phyloP scores from a whole-genome alignment of 2,797 vertebrate species.

The Anguilla obscura region DNA sequence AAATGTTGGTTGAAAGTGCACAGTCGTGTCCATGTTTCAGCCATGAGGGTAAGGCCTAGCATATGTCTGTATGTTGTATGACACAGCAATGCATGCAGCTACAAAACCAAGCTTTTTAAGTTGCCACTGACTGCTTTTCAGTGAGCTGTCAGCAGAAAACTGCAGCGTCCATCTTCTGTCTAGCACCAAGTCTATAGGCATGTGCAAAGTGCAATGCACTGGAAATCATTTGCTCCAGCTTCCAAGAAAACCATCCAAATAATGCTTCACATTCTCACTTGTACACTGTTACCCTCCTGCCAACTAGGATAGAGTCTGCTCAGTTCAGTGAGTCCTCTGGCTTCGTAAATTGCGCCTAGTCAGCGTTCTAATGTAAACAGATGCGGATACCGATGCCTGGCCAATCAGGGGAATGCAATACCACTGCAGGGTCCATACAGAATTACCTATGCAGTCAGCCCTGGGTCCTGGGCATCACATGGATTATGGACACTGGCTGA shows the following conservation, averaged over 20 bases:
- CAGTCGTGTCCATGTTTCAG: background rate
- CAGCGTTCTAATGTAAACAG: background rate
- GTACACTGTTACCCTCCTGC: background rate
- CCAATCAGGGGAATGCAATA: background rate
- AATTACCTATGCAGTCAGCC: background rate
- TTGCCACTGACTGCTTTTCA: background rate
- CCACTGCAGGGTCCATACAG: background rate
- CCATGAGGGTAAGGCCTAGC: background rate
- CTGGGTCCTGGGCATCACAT: background rate
- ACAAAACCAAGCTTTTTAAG: background rate
- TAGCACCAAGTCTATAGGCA: background rate
- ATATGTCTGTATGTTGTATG: background rate
- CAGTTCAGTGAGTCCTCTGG: background rate
- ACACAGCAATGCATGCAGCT: background rate
- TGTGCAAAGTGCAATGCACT: background rate
- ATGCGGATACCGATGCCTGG: background rate
- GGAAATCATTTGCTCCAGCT: background rate
- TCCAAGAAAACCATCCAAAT: background rate
- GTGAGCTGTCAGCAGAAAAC: background rate
- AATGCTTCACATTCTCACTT: background rate
- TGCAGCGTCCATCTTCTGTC: background rate
- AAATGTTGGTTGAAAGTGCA: background rate
- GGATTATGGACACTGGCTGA: slow-evolving; percentile 18
- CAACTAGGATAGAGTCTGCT: background rate
- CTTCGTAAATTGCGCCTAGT: background rate